Evolutionary conservation across 2,797 vertebrate genomes (phyloP).

Genomic region (Falco rusticolus): DNA sequence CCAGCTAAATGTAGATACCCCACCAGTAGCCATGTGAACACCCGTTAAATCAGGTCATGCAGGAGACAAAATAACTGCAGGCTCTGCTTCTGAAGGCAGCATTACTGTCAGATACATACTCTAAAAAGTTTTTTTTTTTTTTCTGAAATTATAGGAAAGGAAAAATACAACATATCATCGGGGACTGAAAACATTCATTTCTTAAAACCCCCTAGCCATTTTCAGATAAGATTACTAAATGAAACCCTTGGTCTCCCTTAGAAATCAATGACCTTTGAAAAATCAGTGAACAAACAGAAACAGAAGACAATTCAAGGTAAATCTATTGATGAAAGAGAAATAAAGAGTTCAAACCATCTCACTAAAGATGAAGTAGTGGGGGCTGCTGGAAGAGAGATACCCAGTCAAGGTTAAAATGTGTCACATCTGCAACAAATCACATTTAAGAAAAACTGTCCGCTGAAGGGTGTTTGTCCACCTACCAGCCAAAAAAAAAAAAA

Average conservation of each 20-base stretch:
- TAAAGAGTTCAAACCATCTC: background rate
- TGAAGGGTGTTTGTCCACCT: background rate
- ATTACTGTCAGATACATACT: background rate
- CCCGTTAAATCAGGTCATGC: background rate
- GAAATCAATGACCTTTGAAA: slow-evolving; percentile 18
- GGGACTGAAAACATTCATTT: background rate
- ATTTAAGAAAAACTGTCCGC: background rate
- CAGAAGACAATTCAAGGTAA: background rate
- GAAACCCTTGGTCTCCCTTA: background rate
- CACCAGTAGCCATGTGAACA: background rate
- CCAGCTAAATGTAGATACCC: background rate
- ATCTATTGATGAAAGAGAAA: background rate
- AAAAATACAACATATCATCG: background rate
- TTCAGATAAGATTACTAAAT: background rate
- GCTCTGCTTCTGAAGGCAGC: background rate
- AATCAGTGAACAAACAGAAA: background rate
- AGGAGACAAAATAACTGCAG: background rate
- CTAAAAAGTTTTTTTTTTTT: background rate
- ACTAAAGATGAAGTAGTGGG: background rate
- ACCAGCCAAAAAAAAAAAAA: background rate
- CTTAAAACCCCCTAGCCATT: background rate
- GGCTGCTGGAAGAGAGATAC: background rate
- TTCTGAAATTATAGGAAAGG: background rate
- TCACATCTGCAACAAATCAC: background rate
- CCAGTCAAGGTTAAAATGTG: background rate